Conservation (phyloP, 2,888 invertebrate genomes). For the Macaria notata region DNA sequence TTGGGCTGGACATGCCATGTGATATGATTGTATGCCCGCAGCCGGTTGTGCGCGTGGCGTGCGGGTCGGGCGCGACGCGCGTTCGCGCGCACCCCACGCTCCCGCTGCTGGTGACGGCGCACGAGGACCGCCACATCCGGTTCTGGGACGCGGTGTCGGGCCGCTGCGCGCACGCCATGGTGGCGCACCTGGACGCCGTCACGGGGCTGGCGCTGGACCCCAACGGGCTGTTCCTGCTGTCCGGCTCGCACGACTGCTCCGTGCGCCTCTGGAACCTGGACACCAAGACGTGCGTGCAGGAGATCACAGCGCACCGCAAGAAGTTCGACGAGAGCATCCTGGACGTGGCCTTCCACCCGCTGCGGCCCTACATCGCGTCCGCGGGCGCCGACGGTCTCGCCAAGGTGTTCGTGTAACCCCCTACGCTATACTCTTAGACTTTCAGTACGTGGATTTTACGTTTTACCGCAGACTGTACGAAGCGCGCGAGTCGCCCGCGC, state of each 20-base stretch:
- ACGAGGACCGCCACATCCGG: conserved; percentile 98
- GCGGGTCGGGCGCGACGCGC: conserved; percentile 87
- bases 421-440: conserved; percentile 75
- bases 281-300: conserved; percentile 99
- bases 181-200: conserved; percentile 99
- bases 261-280: conserved; percentile 99
- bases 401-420: conserved; percentile 95
- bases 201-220: conserved; percentile 99
- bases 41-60: conserved; percentile 84
- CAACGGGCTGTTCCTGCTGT: conserved; percentile 98
- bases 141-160: conserved; percentile 99
- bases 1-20: no score
- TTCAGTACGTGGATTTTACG: conserved; percentile 79
- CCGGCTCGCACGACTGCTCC: conserved; percentile 99
- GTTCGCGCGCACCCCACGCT: conserved; percentile 98
- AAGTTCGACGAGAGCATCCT: conserved; percentile 99
- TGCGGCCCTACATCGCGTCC: conserved; percentile 98
- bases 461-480: conserved; percentile 73
- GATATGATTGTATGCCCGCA: conserved; percentile 34
- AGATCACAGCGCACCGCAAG: conserved; percentile 99
- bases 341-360: conserved; percentile 99
- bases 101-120: conserved; percentile 97
- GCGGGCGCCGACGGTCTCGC: conserved; percentile 99
- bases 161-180: conserved; percentile 98
- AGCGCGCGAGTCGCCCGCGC: conserved; percentile 42